Evolutionary conservation across 2,888 invertebrate species (phyloP).

Genomic region (Metopia argyrocephala): DNA sequence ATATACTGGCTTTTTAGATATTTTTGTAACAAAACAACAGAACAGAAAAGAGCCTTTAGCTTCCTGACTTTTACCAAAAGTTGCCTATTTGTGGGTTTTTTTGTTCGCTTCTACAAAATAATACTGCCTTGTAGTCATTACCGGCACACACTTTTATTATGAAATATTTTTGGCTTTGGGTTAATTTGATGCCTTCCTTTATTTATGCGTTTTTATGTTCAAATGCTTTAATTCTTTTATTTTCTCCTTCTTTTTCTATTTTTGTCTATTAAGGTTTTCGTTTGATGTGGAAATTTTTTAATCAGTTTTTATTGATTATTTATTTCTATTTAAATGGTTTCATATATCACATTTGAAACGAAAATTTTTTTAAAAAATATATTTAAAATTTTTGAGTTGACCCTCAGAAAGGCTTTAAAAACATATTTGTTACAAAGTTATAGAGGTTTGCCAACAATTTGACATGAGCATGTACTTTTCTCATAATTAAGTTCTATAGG

Average conservation of each 20-base stretch:
- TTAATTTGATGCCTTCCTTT: constrained; percentile 60
- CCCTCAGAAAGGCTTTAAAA: background rate
- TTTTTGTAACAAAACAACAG: background rate
- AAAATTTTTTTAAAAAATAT: background rate
- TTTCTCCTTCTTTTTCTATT: background rate
- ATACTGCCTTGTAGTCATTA: constrained; percentile 27
- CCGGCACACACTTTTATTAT: background rate
- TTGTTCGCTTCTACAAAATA: background rate
- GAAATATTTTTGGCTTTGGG: constrained; percentile 44
- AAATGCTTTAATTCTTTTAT: background rate
- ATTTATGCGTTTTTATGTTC: background rate
- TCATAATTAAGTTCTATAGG: too few relatives aligned
- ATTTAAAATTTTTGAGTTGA: background rate
- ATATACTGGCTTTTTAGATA: background rate
- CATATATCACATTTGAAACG: background rate
- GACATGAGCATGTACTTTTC: too few relatives aligned
- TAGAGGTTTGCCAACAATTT: too few relatives aligned
- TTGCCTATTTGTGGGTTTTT: background rate
- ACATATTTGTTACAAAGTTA: background rate
- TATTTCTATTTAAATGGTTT: constrained; percentile 9
- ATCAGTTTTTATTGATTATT: constrained; percentile 50
- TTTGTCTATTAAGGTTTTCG: constrained; percentile 19
- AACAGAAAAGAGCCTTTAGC: background rate
- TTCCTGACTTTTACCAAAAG: background rate
- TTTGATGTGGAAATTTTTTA: constrained; percentile 61